These are phyloP conservation scores for Parotocinclus haroldoi DNA, from an alignment of 2,797 vertebrate species.

Conservation along the genomic window DNA sequence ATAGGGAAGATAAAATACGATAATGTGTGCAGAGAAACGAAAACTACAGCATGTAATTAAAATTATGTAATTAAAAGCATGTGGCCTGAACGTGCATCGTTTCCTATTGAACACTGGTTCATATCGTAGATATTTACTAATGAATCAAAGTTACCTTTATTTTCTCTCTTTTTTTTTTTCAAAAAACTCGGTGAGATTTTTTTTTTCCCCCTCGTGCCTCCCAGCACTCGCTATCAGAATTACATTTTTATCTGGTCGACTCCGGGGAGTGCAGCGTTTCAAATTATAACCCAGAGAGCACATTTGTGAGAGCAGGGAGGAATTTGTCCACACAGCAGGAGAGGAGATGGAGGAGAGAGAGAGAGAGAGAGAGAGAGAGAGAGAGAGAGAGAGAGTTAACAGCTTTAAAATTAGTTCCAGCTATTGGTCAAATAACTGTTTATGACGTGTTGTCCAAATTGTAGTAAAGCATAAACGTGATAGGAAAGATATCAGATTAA, in stretches of 20 bases:
- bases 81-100: no score
- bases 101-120: slow-evolving; percentile 1
- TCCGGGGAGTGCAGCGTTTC: slow-evolving; percentile 46
- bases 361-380: no score
- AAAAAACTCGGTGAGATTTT: background rate
- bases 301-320: slow-evolving; percentile 44
- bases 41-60: no score
- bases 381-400: no score
- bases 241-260: slow-evolving; percentile 56
- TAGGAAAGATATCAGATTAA: no score
- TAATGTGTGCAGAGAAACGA: no score
- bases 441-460: no score
- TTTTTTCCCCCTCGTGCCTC: slow-evolving; percentile 35
- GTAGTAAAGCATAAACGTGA: no score
- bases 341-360: background rate
- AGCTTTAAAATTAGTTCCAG: no score
- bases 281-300: slow-evolving; percentile 53
- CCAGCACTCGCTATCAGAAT: slow-evolving; percentile 50
- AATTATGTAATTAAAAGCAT: no score
- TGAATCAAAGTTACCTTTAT: slow-evolving; percentile 40
- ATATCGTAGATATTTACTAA: slow-evolving; percentile 51
- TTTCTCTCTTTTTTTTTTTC: slow-evolving; percentile 46
- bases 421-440: no score
- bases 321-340: background rate
- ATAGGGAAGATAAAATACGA: no score